phyloP scores from a whole-genome alignment of 2,888 invertebrate species.

The Mechanitis messenoides region DNA sequence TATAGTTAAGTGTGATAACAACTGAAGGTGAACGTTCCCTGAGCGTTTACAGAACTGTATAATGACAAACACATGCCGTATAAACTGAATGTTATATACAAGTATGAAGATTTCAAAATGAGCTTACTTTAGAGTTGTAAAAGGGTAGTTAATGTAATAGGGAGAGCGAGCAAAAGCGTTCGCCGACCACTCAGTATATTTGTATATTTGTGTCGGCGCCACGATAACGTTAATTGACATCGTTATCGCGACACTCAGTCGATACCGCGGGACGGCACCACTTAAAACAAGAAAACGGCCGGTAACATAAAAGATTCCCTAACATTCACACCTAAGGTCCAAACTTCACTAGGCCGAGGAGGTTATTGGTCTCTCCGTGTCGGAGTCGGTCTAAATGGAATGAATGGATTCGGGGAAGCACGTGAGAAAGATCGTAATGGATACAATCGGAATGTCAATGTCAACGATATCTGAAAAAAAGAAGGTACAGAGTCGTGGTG shows the following conservation, averaged over 20 bases:
- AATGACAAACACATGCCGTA: too few relatives aligned
- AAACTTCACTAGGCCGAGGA: constrained; percentile 35
- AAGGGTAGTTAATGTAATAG: constrained; percentile 31
- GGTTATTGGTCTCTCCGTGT: constrained; percentile 30
- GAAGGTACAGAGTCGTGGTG: constrained; percentile 43
- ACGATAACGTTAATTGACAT: constrained; percentile 71
- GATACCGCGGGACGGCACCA: constrained; percentile 41
- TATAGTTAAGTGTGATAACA: constrained; percentile 18
- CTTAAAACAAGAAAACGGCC: constrained; percentile 31
- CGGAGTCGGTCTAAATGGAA: constrained; percentile 45
- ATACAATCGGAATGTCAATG: constrained; percentile 61
- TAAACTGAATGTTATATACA: too few relatives aligned
- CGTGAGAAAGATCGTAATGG: constrained; percentile 60
- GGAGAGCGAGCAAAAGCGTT: constrained; percentile 48
- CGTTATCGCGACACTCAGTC: constrained; percentile 57
- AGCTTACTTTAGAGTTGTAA: constrained; percentile 24
- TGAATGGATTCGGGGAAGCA: constrained; percentile 70
- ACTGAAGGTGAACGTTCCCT: constrained; percentile 8
- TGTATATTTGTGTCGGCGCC: constrained; percentile 51
- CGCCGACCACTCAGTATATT: constrained; percentile 41
- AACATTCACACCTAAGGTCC: constrained; percentile 37
- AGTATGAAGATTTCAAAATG: constrained; percentile 15
- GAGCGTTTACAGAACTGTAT: too few relatives aligned
- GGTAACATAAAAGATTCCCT: constrained; percentile 26
- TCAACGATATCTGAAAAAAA: constrained; percentile 55